phyloP scores from a whole-genome alignment of 2,113 vertebrate species.

The Bombycilla garrulus region DNA sequence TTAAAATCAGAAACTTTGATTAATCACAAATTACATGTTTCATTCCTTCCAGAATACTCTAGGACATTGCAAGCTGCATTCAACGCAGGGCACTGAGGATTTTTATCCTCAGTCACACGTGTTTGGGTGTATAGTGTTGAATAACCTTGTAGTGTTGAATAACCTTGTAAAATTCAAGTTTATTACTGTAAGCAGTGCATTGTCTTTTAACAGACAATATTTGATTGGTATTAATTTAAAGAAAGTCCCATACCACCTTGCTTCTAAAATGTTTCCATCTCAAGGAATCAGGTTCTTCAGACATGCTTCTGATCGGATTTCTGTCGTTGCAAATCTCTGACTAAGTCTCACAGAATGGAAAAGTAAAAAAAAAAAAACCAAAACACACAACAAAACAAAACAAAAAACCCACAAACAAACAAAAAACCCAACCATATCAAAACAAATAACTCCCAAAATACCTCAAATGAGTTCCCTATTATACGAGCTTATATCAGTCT shows the following conservation, averaged over 20 bases:
- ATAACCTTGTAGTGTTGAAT: not conserved
- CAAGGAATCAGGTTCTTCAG: not conserved
- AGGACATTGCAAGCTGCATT: not conserved
- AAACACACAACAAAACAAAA: not conserved
- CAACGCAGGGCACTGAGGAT: not conserved
- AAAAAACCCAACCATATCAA: not conserved
- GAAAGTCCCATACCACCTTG: not conserved
- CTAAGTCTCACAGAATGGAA: not conserved
- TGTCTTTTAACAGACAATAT: not conserved
- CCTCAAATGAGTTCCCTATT: not conserved
- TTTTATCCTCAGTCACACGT: not conserved
- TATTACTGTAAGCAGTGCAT: not conserved
- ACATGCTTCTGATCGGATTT: not conserved
- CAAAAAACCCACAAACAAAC: not conserved
- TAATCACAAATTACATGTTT: not conserved
- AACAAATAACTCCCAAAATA: not conserved
- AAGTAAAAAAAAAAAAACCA: not conserved
- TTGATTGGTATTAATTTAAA: not conserved
- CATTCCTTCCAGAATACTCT: not conserved
- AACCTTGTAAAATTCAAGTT: not conserved
- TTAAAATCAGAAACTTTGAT: not conserved
- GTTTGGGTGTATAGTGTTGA: not conserved
- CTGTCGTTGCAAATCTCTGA: not conserved
- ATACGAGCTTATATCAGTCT: not conserved
- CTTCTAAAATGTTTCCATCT: not conserved